Percentiles rank a stretch among this genome's conserved stretches.
Conservation (phyloP, 2,113 vertebrate genomes). For the Pycnonotus jocosus region DNA sequence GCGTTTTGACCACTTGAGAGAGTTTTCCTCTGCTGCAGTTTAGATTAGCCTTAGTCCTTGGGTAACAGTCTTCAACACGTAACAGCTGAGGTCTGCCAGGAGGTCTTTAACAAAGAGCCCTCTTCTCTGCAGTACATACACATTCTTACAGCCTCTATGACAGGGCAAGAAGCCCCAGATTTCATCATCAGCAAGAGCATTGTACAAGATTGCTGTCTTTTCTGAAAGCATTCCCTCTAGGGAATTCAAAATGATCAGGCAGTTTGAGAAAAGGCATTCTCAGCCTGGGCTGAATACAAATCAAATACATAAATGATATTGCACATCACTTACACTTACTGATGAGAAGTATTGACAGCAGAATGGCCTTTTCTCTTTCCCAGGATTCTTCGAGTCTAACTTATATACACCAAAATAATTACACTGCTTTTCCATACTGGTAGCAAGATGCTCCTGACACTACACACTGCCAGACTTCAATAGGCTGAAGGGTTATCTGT, state of each 20-base stretch:
- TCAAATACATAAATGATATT: neutral
- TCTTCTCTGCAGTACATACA: neutral
- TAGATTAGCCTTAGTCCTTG: neutral
- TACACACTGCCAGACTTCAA: neutral
- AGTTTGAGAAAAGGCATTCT: neutral
- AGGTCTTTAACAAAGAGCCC: neutral
- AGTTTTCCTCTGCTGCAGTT: neutral
- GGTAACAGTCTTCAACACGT: neutral
- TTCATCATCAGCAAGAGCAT: neutral
- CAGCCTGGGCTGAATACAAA: neutral
- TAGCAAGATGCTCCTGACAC: neutral
- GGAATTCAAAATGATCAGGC: neutral
- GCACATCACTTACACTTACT: neutral
- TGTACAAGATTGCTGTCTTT: neutral
- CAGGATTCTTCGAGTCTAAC: neutral
- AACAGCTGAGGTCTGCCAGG: neutral
- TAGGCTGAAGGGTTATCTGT: neutral
- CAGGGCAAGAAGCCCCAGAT: neutral
- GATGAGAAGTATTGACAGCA: neutral
- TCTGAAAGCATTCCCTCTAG: neutral
- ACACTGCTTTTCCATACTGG: neutral
- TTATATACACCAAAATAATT: neutral
- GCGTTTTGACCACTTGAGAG: neutral
- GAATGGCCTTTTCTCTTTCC: neutral
- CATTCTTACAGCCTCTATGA: neutral